A percentile compares a stretch with the other conserved stretches of the same genome.
These are phyloP conservation scores for Nasonia vitripennis DNA, from an alignment of 1,140 invertebrate genomes.

Conservation along the genomic window DNA sequence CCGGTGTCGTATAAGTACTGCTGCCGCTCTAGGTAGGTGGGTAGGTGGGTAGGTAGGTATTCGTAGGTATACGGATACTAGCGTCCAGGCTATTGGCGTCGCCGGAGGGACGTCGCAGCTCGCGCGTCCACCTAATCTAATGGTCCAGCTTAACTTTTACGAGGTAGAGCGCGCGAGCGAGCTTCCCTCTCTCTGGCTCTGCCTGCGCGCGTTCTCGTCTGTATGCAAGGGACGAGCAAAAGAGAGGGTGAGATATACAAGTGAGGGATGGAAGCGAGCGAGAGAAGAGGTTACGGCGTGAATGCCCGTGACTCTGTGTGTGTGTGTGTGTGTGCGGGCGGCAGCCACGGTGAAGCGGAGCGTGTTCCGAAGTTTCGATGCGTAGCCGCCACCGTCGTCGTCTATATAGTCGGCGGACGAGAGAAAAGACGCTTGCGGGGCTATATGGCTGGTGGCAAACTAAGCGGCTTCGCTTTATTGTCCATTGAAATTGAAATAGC, in stretches of 20 bases:
- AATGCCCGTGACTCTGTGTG: background rate
- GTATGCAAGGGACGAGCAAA: slow-evolving; percentile 4
- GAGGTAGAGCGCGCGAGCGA: slow-evolving; percentile 17
- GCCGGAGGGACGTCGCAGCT: slow-evolving; percentile 1
- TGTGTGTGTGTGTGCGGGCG: background rate
- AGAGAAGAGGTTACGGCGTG: background rate
- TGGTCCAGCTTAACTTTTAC: slow-evolving; percentile 43
- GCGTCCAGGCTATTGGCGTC: slow-evolving; percentile 8
- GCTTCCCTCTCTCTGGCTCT: background rate
- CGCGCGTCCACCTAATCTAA: slow-evolving; percentile 40
- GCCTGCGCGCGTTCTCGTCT: background rate
- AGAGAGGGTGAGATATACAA: slow-evolving; percentile 15
- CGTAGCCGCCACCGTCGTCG: background rate
- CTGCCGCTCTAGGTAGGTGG: background rate
- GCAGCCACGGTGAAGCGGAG: background rate
- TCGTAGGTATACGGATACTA: too few species aligned
- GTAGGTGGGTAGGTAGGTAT: background rate
- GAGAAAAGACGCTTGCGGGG: slow-evolving; percentile 24
- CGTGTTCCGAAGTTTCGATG: slow-evolving; percentile 39
- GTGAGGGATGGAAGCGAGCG: background rate
- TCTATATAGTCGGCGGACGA: background rate
- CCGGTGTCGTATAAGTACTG: background rate
- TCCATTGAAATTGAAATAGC: slow-evolving; percentile 50
- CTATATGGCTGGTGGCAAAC: slow-evolving; percentile 29
- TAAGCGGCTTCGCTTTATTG: slow-evolving; percentile 48